phyloP scores from a whole-genome alignment of 2,113 vertebrate species.

The Ptilorrhoa leucosticta region DNA sequence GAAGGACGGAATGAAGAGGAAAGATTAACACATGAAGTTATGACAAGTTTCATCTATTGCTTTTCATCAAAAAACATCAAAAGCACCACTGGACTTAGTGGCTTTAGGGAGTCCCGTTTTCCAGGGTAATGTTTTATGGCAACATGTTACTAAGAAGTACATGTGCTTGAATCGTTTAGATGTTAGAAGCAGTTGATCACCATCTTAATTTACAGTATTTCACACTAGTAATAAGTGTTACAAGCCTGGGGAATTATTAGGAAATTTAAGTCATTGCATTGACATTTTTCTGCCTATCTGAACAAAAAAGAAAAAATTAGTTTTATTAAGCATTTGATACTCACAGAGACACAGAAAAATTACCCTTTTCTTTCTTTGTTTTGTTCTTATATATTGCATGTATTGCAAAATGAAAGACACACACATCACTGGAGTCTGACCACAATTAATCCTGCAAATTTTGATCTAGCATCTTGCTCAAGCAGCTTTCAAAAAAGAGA shows the following conservation, averaged over 20 bases:
- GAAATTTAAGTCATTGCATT: constrained; percentile 15
- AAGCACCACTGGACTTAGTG: neutral
- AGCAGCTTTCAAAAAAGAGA: constrained; percentile 50
- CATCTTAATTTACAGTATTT: constrained; percentile 22
- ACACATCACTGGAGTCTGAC: constrained; percentile 30
- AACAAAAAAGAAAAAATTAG: constrained; percentile 32
- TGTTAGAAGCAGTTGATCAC: neutral
- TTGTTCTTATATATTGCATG: neutral
- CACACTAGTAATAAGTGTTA: neutral
- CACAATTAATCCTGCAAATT: constrained; percentile 55
- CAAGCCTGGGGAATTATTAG: neutral
- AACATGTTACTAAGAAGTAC: neutral
- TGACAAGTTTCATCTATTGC: neutral
- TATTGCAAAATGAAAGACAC: constrained; percentile 40
- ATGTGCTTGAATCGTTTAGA: neutral
- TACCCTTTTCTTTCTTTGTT: neutral
- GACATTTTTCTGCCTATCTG: constrained; percentile 1
- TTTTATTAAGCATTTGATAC: constrained; percentile 47
- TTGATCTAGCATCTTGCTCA: constrained; percentile 24
- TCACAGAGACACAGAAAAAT: constrained; percentile 33
- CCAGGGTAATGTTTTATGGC: constrained; percentile 21
- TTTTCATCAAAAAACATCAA: constrained; percentile 41
- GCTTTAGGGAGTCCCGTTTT: neutral
- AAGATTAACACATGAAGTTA: neutral
- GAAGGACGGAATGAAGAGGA: neutral